Percentiles rank a stretch among this genome's conserved stretches.
Evolutionary conservation across 2,113 vertebrate genomes (phyloP).

Genomic region (Rana temporaria): DNA sequence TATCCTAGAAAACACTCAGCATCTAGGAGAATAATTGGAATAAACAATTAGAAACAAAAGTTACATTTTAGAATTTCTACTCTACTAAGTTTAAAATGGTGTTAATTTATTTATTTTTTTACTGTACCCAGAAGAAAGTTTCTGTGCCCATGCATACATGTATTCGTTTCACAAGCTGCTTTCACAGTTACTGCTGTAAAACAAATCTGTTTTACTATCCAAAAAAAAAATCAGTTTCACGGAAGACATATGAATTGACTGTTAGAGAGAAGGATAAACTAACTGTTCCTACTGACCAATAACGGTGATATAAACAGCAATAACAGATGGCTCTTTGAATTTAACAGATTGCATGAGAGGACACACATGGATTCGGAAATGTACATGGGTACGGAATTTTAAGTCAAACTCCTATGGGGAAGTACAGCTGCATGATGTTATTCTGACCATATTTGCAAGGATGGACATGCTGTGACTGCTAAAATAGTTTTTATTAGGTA

Average conservation of each 20-base stretch:
- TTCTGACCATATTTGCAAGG: not conserved
- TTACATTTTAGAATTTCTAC: not conserved
- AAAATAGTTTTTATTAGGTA: not conserved
- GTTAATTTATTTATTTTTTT: too few species aligned
- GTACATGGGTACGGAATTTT: not conserved
- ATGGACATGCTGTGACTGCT: not conserved
- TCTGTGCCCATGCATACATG: too few species aligned
- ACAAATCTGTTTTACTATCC: not conserved
- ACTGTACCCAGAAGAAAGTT: too few species aligned
- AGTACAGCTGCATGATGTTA: not conserved
- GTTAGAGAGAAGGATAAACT: not conserved
- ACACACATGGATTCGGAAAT: not conserved
- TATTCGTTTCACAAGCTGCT: too few species aligned
- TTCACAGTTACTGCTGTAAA: not conserved
- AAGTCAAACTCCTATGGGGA: slow-evolving; percentile 1
- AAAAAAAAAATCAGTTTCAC: not conserved
- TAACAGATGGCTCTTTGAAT: slow-evolving; percentile 24
- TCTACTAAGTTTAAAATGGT: too few species aligned
- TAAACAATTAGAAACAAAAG: not conserved
- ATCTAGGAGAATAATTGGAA: not conserved
- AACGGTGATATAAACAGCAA: slow-evolving; percentile 4
- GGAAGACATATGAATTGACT: not conserved
- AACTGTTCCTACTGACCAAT: not conserved
- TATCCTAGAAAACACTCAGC: too few species aligned
- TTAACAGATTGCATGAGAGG: slow-evolving; percentile 15